Evolutionary conservation across 2,797 vertebrate species (phyloP).

Genomic region (Cynodonichthys magdalenae): DNA sequence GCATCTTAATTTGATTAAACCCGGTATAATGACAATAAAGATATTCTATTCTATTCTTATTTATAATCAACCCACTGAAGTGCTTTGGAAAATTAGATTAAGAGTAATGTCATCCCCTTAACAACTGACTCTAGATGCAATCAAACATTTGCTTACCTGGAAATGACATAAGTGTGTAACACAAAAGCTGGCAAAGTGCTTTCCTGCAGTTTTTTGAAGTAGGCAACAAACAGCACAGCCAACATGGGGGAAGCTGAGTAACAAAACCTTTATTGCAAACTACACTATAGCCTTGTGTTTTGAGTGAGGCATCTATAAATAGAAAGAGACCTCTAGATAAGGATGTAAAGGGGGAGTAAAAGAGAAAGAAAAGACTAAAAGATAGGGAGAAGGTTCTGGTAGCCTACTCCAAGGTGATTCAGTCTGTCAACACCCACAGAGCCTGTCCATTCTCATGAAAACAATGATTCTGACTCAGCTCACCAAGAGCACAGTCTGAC

Average conservation of each 20-base stretch:
- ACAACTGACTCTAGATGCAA: constrained; percentile 18
- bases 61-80: constrained; percentile 31
- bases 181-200: neutral
- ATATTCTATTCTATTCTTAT: too few species aligned
- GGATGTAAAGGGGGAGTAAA: constrained; percentile 31
- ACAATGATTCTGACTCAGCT: constrained; percentile 62
- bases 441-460: constrained; percentile 58
- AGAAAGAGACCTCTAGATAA: constrained; percentile 25
- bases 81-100: constrained; percentile 32
- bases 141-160: constrained; percentile 22
- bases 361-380: constrained; percentile 5
- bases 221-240: neutral
- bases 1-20: too few species aligned
- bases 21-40: too few species aligned
- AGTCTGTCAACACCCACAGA: constrained; percentile 66
- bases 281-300: constrained; percentile 21
- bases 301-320: constrained; percentile 28
- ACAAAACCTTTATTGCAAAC: constrained; percentile 28
- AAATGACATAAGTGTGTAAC: constrained; percentile 22
- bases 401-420: constrained; percentile 52
- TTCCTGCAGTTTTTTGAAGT: constrained; percentile 13
- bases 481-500: constrained; percentile 58
- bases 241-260: constrained; percentile 1
- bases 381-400: constrained; percentile 34
- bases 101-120: constrained; percentile 13